Base-by-base conservation (phyloP, 2,113 vertebrate species). In the Fulica atra region DNA sequence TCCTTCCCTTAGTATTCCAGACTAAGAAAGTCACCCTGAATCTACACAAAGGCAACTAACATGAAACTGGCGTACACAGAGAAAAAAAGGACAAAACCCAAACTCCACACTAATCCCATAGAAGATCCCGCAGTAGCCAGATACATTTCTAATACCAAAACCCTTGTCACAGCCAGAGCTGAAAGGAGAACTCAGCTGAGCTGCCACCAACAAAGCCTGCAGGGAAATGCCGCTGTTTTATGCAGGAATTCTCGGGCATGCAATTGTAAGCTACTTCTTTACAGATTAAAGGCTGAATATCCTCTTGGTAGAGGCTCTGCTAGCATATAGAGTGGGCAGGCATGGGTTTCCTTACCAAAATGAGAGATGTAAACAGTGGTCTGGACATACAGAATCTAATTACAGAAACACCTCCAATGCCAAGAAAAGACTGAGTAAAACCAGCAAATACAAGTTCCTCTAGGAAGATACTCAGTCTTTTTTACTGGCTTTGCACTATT, bases 251-350 rank as follows among this genome's bases (percentile, higher is more conserved):
- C 90, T 79, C 61, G 48, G 72, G 28, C 53, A 64, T 26, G 53
- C 16, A 84, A 64, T 88, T 81, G 48, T 86, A 95, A 92, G 7
- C 80, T 92, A 33, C 44, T 95, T 78, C 76, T 88, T 86, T 71
- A 79, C 31, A 78, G 80, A 88, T 81, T 93, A 91, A 91, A 90
- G 60, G 89, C 56, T 13, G 17, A 84, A 74, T 81, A 93, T 57
- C 65, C 73, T 95, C 60, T 69, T 94, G 90, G 81, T 48, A 71
- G 69, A 81, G 35, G 44, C 80, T 92, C 90, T 94, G 44, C 40
- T 76, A 84, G 61, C 29, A 35, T 5, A 12, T 38, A 93, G 31
- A 48, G 16, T 57, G 42, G 24, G 42, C n/a, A 94, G 85, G 51
- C 82, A 66, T 25, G 56, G 23, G 46, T 83, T 95, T 92, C 59